phyloP scores from a whole-genome alignment of 2,888 invertebrate species.

The Synergus japonicus region DNA sequence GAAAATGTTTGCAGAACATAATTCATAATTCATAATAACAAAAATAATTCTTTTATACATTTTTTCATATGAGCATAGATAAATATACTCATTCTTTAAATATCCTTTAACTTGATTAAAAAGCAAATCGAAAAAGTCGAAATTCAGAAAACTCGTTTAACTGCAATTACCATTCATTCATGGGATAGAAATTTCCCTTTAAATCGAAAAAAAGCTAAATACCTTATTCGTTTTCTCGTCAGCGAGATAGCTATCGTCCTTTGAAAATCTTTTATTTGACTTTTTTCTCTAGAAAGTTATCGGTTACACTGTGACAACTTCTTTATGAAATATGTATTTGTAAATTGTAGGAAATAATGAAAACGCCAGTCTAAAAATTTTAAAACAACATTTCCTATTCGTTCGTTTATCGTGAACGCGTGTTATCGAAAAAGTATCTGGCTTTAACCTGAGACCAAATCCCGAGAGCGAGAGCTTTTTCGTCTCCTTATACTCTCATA shows the following conservation, averaged over 20 bases:
- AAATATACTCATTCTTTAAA: too few species aligned
- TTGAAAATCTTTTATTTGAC: not conserved
- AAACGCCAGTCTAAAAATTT: not conserved
- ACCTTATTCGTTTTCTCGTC: not conserved
- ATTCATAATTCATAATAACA: too few species aligned
- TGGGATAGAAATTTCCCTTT: not conserved
- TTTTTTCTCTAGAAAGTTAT: not conserved
- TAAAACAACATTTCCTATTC: conserved; percentile 10
- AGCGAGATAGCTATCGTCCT: not conserved
- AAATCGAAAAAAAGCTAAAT: not conserved
- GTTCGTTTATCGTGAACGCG: conserved; percentile 21
- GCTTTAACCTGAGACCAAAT: conserved; percentile 29
- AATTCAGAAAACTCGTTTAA: too few species aligned
- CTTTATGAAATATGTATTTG: not conserved
- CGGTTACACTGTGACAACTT: not conserved
- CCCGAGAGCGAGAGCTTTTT: conserved; percentile 27
- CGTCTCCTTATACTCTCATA: not conserved
- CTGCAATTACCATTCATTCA: too few species aligned
- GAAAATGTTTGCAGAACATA: too few species aligned
- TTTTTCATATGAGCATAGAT: too few species aligned
- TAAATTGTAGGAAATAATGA: conserved; percentile 1
- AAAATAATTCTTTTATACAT: too few species aligned
- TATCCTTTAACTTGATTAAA: too few species aligned
- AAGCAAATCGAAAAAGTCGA: too few species aligned
- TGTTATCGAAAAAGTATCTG: conserved; percentile 33